Conservation (phyloP, 2,888 invertebrate species). For the Brassicogethes aeneus region DNA sequence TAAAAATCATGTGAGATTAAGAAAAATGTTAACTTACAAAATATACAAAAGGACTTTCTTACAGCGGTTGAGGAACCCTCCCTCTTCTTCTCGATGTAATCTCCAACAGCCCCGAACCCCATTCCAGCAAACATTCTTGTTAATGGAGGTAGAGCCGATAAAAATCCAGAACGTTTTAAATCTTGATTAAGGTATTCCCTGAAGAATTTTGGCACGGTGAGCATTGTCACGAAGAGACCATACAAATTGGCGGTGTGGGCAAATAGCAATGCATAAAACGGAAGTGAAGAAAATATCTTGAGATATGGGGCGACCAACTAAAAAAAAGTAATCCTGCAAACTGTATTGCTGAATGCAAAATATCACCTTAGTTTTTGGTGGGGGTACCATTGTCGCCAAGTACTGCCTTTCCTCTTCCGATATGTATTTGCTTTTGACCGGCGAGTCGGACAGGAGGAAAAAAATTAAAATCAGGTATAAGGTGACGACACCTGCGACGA, state of each 20-base stretch:
- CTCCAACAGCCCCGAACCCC: constrained; percentile 23
- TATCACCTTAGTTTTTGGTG: constrained; percentile 23
- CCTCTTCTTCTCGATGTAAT: constrained; percentile 20
- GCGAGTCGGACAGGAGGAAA: constrained; percentile 54
- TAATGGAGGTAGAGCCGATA: constrained; percentile 26
- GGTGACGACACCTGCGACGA: constrained; percentile 48
- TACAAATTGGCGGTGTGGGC: constrained; percentile 25
- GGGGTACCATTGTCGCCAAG: constrained; percentile 36
- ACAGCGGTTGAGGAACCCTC: constrained; percentile 14
- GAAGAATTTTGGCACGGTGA: constrained; percentile 22
- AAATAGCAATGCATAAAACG: constrained; percentile 21
- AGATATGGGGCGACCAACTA: constrained; percentile 20
- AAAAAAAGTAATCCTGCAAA: no score
- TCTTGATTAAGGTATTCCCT: constrained; percentile 21
- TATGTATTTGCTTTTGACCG: constrained; percentile 54
- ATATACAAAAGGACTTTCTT: constrained; percentile 24
- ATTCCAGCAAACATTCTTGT: constrained; percentile 23
- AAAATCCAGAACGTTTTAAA: constrained; percentile 21
- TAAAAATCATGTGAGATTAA: no score
- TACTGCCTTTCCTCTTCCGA: constrained; percentile 52
- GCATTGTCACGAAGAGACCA: constrained; percentile 20
- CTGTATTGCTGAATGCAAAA: no score
- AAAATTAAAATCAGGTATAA: constrained; percentile 53
- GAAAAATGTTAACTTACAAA: constrained; percentile 24
- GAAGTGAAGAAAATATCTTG: constrained; percentile 16